Base-by-base conservation (phyloP, 2,888 invertebrate species). In the Micoletzkya japonica region DNA sequence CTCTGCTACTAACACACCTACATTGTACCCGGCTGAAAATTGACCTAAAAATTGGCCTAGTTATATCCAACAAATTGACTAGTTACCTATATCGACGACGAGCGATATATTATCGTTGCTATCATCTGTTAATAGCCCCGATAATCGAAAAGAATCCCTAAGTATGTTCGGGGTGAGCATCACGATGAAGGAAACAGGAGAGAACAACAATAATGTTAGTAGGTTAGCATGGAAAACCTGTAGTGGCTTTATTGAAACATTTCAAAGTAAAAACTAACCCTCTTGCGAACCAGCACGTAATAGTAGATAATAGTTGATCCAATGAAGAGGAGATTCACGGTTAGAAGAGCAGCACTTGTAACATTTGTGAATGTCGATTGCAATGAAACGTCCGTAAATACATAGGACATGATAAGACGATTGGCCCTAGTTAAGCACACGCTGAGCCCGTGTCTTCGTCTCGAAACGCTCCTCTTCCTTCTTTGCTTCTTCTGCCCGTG, bases 161-260 rank as follows among this genome's bases (percentile, higher is more conserved):
- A 52, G 34, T 2, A 64, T 52, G n/a, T 26, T 14, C 26, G 64
- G 52, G 52, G 52, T 17, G 4, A 64, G 28, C n/a, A 34, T 28
- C 2, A 64, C 32, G 1, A 52, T 34, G 39, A 34, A 64, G 2
- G 64, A 17, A 17, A 64, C 34, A 14, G 64, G 64, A 36, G 28
- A 64, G 1, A 64, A 28, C 1, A 50, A 17, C 6, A 52, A 36
- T 2, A 64, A 26, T 2, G 36, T 20, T 2, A 26, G 30, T 4
- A 64, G 52, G 24, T 64, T 64, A 10, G 64, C n/a, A 52, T 64
- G 64, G 36, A 64, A 64, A 2, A 64, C 64, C 64, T 64, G 36
- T 34, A 44, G n/a, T 20, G 30, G 20, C 10, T 28, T 32, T 30
- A 20, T 30, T 1, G n/a, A 10, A 32, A 57, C 3, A 32, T 10